phyloP scores from a whole-genome alignment of 2,888 invertebrate genomes.

The Agrotis clavis region DNA sequence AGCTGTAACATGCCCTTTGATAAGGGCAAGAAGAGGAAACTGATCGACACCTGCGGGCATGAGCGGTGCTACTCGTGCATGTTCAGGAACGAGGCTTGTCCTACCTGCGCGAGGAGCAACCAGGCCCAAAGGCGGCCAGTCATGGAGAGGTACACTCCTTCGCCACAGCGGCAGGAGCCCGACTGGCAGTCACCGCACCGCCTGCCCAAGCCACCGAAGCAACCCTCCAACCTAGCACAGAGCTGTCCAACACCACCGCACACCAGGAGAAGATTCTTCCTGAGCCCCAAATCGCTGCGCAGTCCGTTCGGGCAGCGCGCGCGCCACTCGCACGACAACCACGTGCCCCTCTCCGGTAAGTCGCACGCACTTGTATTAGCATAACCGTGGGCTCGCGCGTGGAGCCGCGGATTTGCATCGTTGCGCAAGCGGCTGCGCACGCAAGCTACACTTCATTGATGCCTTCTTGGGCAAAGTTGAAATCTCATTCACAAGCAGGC shows the following conservation, averaged over 20 bases:
- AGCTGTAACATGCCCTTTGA: constrained; percentile 98
- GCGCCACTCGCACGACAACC: constrained; percentile 91
- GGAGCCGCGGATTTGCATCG: constrained; percentile 78
- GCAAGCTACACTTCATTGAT: constrained; percentile 81
- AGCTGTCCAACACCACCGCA: constrained; percentile 96
- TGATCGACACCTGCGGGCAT: constrained; percentile 99
- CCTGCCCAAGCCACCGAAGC: constrained; percentile 92
- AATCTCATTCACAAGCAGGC: constrained; percentile 79
- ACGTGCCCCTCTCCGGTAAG: constrained; percentile 94
- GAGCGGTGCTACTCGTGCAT: constrained; percentile 98
- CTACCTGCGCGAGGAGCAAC: constrained; percentile 93
- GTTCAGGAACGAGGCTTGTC: constrained; percentile 97
- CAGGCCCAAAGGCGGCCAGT: constrained; percentile 82
- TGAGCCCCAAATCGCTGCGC: constrained; percentile 95
- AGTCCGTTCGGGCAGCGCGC: constrained; percentile 93
- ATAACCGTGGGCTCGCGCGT: constrained; percentile 69
- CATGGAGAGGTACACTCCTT: constrained; percentile 87
- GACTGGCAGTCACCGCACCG: constrained; percentile 91
- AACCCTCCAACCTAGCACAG: constrained; percentile 90
- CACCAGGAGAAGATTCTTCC: constrained; percentile 94
- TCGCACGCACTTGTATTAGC: constrained; percentile 63
- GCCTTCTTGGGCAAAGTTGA: constrained; percentile 76
- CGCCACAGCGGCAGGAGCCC: constrained; percentile 83
- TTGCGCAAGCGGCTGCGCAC: constrained; percentile 77
- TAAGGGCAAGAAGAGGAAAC: constrained; percentile 98